phyloP scores from a whole-genome alignment of 2,113 vertebrate species.

The Thermophis baileyi region DNA sequence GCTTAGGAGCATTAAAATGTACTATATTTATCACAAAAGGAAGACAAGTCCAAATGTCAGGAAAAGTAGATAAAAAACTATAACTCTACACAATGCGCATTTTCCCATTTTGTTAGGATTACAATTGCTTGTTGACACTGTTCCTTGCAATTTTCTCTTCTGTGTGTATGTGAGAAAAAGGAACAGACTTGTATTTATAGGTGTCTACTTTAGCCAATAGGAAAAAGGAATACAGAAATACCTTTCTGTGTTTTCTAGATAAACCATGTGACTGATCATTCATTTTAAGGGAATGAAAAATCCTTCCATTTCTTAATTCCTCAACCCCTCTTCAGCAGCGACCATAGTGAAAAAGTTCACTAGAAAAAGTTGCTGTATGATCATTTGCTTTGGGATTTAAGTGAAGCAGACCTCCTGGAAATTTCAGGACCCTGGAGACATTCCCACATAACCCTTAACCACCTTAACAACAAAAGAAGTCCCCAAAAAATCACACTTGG shows the following conservation, averaged over 20 bases:
- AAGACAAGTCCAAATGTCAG: background rate
- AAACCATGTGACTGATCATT: background rate
- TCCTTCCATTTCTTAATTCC: background rate
- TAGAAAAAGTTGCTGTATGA: background rate
- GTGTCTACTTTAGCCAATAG: background rate
- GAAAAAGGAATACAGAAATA: background rate
- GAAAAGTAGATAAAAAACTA: background rate
- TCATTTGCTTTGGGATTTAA: background rate
- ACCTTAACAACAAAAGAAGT: background rate
- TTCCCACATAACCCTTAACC: background rate
- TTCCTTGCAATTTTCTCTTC: background rate
- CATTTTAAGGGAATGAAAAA: background rate
- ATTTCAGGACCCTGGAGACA: background rate
- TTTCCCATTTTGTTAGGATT: background rate
- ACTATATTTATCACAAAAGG: background rate
- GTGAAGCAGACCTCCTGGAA: background rate
- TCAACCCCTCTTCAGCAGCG: background rate
- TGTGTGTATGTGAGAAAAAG: background rate
- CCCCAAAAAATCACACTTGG: background rate
- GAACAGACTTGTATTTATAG: background rate
- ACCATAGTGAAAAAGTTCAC: background rate
- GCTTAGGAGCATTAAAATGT: background rate
- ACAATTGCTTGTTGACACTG: background rate
- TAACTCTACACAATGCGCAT: background rate
- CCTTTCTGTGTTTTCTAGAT: background rate